These are phyloP conservation scores for Saguinus imperator DNA, from an alignment of 2,113 vertebrate species.

Conservation along the genomic window DNA sequence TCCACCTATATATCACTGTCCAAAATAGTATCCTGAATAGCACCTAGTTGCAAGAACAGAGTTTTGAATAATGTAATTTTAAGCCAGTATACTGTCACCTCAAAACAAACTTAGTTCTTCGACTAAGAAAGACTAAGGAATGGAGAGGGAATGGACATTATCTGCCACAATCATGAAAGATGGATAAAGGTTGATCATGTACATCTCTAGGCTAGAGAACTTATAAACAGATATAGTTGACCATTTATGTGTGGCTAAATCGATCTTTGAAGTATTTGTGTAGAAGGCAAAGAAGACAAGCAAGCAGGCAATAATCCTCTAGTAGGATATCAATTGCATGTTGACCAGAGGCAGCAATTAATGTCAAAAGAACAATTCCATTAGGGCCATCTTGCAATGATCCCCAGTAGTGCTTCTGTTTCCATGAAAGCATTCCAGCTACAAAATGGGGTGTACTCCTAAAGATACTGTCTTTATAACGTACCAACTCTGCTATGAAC, in stretches of 20 bases:
- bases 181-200: background rate
- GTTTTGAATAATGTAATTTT: background rate
- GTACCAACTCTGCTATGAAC: background rate
- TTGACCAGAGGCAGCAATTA: background rate
- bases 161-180: background rate
- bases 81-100: background rate
- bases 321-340: background rate
- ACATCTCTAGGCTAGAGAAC: background rate
- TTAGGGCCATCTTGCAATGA: background rate
- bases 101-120: background rate
- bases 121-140: background rate
- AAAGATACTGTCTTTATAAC: background rate
- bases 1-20: background rate
- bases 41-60: background rate
- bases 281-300: background rate
- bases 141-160: background rate
- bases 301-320: background rate
- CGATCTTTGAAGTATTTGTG: background rate
- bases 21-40: background rate
- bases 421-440: background rate
- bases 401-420: background rate
- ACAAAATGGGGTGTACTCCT: fast-evolving
- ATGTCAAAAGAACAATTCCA: background rate
- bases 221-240: background rate
- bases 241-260: background rate